Evolutionary conservation across 2,888 invertebrate genomes (phyloP), one percentile per base, ranked within the genome.

Genomic region (Morinoia aosen): DNA sequence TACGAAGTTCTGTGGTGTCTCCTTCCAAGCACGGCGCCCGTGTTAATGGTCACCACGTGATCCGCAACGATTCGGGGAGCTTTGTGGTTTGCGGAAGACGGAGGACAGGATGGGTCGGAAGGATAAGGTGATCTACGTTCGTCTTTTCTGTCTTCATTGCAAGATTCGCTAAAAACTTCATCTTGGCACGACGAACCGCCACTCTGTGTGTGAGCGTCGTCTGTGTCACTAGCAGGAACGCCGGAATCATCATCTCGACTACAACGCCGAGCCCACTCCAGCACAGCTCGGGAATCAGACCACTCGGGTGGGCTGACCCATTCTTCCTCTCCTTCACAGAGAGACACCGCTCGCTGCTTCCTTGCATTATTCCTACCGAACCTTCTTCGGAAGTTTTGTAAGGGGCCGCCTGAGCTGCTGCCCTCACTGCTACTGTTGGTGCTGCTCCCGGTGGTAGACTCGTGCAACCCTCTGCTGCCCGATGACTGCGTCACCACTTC

Each of bases 201-300:
- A 25, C 94, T 58, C 40, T 90, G 64, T 64, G 95, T 94, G 64
- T 95, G 95, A 8, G 91, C 95, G 7, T 96, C 96, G 94, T 96
- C 96, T n/a, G 95, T 96, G 64, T 96, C 96, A 88, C 96, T 96
- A 7, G 91, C 96, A n/a, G 96, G 96, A 40, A 96, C 95, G 48
- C 96, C 96, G 14, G 96, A 96, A 61, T 96, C 96, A 90, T 96
- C 96, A 56, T 96, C 96, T 48, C 95, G 95, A 16, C 96, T 95
- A 58, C 96, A 96, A 7, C 96, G 56, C 16, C 96, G 95, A 61
- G 96, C 96, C 96, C 96, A 96, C 88, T 96, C 96, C 76, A 96
- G 61, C 95, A 96, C 96, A 76, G 96, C 96, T 48, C 96, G 88
- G 8, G 96, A 96, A 61, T 96, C 96, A 88, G 96, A 95, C 96